phyloP scores from a whole-genome alignment of 2,888 invertebrate genomes.

The Tenodera sinensis region DNA sequence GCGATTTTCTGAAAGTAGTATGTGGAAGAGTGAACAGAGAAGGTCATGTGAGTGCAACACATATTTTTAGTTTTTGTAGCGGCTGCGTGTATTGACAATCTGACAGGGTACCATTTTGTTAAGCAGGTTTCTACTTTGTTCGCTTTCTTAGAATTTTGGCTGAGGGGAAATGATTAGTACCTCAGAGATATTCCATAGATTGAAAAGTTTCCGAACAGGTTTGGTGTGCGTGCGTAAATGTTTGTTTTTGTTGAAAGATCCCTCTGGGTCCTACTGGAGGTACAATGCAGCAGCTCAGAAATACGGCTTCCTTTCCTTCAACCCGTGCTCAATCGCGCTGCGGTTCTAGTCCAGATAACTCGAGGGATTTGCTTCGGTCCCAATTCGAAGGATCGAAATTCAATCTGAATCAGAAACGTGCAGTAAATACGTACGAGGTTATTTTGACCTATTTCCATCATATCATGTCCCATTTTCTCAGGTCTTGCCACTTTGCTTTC shows the following conservation, averaged over 20 bases:
- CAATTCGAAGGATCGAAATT: slow-evolving; percentile 5
- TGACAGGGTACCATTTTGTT: no score
- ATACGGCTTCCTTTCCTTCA: background rate
- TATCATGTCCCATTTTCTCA: background rate
- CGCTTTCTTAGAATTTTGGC: no score
- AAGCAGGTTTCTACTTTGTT: no score
- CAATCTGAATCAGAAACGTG: background rate
- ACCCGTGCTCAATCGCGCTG: background rate
- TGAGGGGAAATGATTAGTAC: no score
- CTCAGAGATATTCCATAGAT: background rate
- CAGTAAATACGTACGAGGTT: background rate
- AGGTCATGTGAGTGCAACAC: no score
- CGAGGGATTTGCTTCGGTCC: background rate
- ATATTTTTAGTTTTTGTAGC: no score
- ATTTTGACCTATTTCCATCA: background rate
- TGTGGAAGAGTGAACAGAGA: no score
- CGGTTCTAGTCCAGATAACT: background rate
- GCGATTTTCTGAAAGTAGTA: no score
- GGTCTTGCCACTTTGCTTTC: background rate
- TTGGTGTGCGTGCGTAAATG: background rate
- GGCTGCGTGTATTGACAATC: no score
- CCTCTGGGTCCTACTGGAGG: background rate
- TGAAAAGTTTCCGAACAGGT: background rate
- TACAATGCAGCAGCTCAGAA: background rate
- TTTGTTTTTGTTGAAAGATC: background rate